phyloP scores from a whole-genome alignment of 2,113 vertebrate genomes.

The Hylia prasina region DNA sequence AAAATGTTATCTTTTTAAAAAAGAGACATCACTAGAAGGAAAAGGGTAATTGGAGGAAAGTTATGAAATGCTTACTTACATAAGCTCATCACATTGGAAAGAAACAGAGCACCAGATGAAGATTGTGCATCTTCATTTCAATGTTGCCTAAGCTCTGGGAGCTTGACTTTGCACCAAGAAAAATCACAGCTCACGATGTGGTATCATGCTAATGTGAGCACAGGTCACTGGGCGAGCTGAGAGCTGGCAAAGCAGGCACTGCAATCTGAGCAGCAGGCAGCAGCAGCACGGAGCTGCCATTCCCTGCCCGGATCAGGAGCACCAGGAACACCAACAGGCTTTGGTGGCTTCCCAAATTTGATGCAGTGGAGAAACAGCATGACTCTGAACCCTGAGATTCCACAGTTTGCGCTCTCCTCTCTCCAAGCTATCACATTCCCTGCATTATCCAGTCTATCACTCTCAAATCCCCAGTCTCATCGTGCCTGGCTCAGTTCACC shows the following conservation, averaged over 20 bases:
- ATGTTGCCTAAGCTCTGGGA: not conserved
- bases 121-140: not conserved
- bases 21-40: not conserved
- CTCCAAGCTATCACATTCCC: not conserved
- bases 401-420: not conserved
- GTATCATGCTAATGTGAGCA: not conserved
- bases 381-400: not conserved
- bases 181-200: not conserved
- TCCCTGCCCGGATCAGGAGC: not conserved
- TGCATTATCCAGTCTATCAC: not conserved
- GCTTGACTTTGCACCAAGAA: not conserved
- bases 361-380: not conserved
- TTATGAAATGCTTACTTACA: not conserved
- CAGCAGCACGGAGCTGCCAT: not conserved
- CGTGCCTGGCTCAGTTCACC: not conserved
- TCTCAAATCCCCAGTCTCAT: not conserved
- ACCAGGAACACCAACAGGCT: not conserved
- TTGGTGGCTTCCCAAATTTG: not conserved
- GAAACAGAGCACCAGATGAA: not conserved
- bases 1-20: not conserved
- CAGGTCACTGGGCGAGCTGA: accelerated
- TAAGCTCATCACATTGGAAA: not conserved
- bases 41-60: not conserved
- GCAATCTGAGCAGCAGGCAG: not conserved
- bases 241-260: not conserved